Conservation (phyloP, 2,113 vertebrate genomes). For the Paradoxurus hermaphroditus region DNA sequence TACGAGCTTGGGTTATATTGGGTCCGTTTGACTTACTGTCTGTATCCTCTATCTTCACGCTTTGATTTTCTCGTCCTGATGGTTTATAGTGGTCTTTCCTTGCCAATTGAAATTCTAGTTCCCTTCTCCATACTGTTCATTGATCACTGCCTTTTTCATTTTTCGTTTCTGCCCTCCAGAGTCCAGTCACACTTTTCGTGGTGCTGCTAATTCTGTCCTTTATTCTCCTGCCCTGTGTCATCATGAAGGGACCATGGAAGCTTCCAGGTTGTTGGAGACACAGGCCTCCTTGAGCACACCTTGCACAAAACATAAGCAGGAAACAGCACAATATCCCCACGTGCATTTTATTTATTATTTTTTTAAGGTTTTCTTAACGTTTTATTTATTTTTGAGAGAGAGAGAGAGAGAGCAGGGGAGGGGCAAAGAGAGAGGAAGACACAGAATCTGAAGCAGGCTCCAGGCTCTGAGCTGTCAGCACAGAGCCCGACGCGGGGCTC, state of each 20-base stretch:
- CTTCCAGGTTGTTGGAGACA: background rate
- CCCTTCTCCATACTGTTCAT: background rate
- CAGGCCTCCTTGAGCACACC: too few species aligned
- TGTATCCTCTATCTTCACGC: background rate
- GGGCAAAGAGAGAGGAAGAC: background rate
- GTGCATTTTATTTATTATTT: background rate
- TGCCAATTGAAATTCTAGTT: background rate
- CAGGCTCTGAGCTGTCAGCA: background rate
- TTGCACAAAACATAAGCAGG: background rate
- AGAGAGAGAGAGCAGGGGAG: background rate
- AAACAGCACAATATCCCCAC: fast-evolving
- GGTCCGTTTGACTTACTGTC: background rate
- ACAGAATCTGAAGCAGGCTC: background rate
- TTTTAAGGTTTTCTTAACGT: background rate
- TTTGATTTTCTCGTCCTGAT: background rate
- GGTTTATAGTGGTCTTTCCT: background rate
- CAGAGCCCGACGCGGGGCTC: background rate
- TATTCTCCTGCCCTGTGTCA: background rate
- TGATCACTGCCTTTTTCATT: background rate
- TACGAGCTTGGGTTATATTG: background rate
- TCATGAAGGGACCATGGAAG: background rate
- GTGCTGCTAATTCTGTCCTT: background rate
- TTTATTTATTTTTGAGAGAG: background rate
- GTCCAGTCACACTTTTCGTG: background rate
- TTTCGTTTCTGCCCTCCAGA: conserved; percentile 26